Conservation (phyloP, 2,888 invertebrate genomes). For the Tiliacea aurago region DNA sequence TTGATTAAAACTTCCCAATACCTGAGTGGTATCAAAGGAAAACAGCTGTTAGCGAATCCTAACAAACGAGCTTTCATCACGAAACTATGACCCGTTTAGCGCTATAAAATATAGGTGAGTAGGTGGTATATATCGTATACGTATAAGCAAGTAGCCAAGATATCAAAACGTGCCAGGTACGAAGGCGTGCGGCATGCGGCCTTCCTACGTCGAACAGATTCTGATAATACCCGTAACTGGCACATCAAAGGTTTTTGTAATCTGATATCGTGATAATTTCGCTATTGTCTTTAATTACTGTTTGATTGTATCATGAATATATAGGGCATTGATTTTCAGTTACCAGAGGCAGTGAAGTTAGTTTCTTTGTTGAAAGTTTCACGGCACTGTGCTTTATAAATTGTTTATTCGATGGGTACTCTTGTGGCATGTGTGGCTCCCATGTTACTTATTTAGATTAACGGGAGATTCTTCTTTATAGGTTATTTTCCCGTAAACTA, state of each 20-base stretch:
- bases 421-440: constrained; percentile 10
- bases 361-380: constrained; percentile 49
- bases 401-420: constrained; percentile 34
- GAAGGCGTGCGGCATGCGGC: constrained; percentile 52
- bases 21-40: constrained; percentile 65
- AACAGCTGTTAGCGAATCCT: constrained; percentile 70
- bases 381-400: constrained; percentile 64
- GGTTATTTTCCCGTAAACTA: neutral
- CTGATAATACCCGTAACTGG: constrained; percentile 59
- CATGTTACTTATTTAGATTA: constrained; percentile 23
- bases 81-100: constrained; percentile 76
- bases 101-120: constrained; percentile 74
- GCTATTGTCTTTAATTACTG: constrained; percentile 62
- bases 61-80: constrained; percentile 79
- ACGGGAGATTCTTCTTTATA: neutral
- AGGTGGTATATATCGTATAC: constrained; percentile 65
- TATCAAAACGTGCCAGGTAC: constrained; percentile 71
- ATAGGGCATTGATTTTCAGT: constrained; percentile 61
- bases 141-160: constrained; percentile 43
- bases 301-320: constrained; percentile 45
- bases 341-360: constrained; percentile 22
- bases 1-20: constrained; percentile 63
- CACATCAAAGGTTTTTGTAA: constrained; percentile 51
- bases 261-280: constrained; percentile 57
- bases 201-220: constrained; percentile 45